Evolutionary conservation across 2,113 vertebrate genomes (phyloP), one percentile per base, ranked within the genome.

Genomic region (Pampusana beccarii): DNA sequence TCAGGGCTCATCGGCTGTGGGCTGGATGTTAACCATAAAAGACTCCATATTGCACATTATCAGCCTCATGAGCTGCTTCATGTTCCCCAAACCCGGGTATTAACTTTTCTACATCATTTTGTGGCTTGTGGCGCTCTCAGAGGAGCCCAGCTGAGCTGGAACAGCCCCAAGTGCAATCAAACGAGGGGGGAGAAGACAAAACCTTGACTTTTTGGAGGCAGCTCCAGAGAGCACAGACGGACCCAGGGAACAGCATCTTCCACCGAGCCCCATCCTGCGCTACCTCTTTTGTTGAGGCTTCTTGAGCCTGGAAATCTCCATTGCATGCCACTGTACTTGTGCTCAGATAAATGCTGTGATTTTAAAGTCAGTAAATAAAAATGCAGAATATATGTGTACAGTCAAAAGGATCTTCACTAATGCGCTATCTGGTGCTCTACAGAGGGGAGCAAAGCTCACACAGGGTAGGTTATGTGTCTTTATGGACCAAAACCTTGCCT

Each of bases 241-340:
- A 57, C 18, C 2, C 21, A 19, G 33, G 33, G 72, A 44, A 54
- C 13, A 44, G 19, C 38, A 74, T 38, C 75, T 38, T 23, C 70
- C 17, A 8, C 75, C 4, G 1, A 44, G 42, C 19, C 33, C 17
- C 11, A 1, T 4, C 40, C 44, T 29, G 58, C 25, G 2, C 44
- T 18, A 42, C 29, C 34, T 50, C 80, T 54, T 48, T 6, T 24
- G 12, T 9, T 11, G 46, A 25, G 51, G 17, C 26, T 58, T 57
- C 62, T 29, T 3, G 16, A 69, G 51, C 16, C 6, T 0, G 7
- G 61, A 25, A 6, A 1, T 65, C n/a, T 28, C 31, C 20, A 10
- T 2, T 16, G 31, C 31, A 26, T 0, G 2, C 34, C 62, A 12
- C 33, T 2, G 10, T 13, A 4, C 25, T n/a, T 3, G 1, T 16